Evolutionary conservation across 2,113 vertebrate species (phyloP), one percentile per base, ranked within the genome.

Genomic region (Tichodroma muraria): DNA sequence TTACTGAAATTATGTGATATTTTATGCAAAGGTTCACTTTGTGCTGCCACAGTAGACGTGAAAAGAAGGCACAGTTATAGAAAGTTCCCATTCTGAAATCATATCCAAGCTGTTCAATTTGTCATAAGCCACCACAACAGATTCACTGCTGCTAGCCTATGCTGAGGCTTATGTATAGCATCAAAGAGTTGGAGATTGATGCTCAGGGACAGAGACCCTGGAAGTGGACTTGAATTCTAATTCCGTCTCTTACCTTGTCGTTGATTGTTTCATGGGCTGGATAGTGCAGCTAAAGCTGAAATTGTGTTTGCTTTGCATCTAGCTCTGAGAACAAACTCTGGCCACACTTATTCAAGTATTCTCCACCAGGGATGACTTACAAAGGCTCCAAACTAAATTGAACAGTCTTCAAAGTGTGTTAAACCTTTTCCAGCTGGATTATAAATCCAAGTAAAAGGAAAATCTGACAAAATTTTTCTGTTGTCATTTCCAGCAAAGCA

Each of bases 201-300:
- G 72, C 37, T 70, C 60, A 50, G 54, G 23, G 47, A 90, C 80
- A 35, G 69, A 64, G 30, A 59, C 27, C 61, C 28, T 52, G 72
- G 33, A 90, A 86, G 16, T 47, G 47, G 44, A 78, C 69, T 53
- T 86, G 83, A 90, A 90, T 94, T 63, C 77, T 90, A 84, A 90
- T 86, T 71, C 56, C 18, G 6, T 24, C 15, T 83, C 31, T 80
- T 2, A 3, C 65, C 30, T 59, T 82, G 35, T 21, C 0, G 0
- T 30, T 63, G 45, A 54, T 84, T 73, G 57, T 57, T 89, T 73
- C 28, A 9, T 28, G 28, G 56, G n/a, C 68, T 79, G 35, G 30
- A 50, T 71, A 57, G 30, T 10, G 18, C 27, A 30, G 33, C 40
- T 70, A 52, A 86, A 80, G 21, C 33, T 1, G 38, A 45, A 89